These are phyloP conservation scores for Saxicola maurus DNA, from an alignment of 2,797 vertebrate species.

Conservation along the genomic window DNA sequence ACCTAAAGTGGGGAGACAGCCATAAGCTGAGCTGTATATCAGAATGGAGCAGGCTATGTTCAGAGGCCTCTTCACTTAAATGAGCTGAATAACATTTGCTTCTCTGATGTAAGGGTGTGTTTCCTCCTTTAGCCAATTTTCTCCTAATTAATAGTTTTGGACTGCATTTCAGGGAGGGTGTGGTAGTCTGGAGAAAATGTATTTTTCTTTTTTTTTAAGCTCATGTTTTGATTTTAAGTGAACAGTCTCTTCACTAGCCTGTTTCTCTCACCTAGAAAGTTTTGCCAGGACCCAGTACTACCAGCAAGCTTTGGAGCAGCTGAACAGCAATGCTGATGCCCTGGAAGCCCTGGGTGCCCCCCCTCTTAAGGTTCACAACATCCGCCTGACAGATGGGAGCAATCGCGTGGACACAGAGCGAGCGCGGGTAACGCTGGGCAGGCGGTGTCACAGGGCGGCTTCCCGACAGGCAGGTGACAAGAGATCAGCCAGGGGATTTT, in stretches of 20 bases:
- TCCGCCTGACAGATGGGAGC: slow-evolving; percentile 75
- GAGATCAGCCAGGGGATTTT: not conserved
- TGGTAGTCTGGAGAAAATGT: not conserved
- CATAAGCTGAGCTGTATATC: not conserved
- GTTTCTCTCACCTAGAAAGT: slow-evolving; percentile 34
- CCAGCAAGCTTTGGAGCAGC: slow-evolving; percentile 73
- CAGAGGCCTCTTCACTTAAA: not conserved
- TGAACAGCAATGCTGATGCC: slow-evolving; percentile 71
- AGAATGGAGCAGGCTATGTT: not conserved
- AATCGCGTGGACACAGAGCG: slow-evolving; percentile 71
- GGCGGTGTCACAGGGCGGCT: not conserved
- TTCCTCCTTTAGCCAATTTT: not conserved
- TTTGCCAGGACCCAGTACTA: slow-evolving; percentile 80
- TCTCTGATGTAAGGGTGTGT: not conserved
- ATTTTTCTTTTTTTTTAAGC: not conserved
- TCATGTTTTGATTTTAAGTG: not conserved
- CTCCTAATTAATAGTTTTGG: not conserved
- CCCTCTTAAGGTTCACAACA: slow-evolving; percentile 79
- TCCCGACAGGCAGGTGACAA: not conserved
- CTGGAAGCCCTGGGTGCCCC: slow-evolving; percentile 79
- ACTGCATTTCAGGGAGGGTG: not conserved
- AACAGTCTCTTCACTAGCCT: not conserved
- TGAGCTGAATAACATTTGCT: not conserved
- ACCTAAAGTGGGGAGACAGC: not conserved
- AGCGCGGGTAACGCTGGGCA: slow-evolving; percentile 67